phyloP scores from a whole-genome alignment of 2,113 vertebrate species.

The Dinomys branickii region DNA sequence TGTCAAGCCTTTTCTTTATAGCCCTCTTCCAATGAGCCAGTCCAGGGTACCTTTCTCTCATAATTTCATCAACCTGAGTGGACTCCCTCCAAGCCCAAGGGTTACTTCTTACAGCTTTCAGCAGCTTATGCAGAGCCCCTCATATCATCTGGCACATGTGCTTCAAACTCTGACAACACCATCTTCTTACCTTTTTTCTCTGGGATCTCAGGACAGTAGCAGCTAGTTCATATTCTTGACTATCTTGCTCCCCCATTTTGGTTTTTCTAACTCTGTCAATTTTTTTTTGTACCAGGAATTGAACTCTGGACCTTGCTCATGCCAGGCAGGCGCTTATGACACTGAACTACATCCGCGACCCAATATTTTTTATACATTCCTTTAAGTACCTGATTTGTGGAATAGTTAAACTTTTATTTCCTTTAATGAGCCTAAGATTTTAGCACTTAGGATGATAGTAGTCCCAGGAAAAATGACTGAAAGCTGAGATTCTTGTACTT shows the following conservation, averaged over 20 bases:
- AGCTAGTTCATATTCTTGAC: not conserved
- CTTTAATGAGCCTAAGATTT: not conserved
- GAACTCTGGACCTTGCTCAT: too few relatives aligned
- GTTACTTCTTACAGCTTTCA: too few relatives aligned
- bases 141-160: rapidly evolving
- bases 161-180: not conserved
- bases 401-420: not conserved
- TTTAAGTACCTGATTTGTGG: not conserved
- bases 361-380: not conserved
- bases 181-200: not conserved
- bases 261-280: not conserved
- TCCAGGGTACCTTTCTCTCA: not conserved
- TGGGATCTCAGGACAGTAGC: not conserved
- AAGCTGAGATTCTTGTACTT: not conserved
- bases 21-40: not conserved
- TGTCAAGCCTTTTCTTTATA: not conserved
- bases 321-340: too few relatives aligned
- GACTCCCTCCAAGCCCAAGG: not conserved
- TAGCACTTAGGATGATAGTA: not conserved
- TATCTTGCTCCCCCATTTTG: not conserved
- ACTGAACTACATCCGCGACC: too few relatives aligned
- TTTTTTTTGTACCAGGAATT: too few relatives aligned
- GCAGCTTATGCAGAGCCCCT: rapidly evolving
- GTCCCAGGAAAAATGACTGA: not conserved
- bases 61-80: not conserved